A percentile compares a stretch with the other conserved stretches of the same genome.
Evolutionary conservation across 2,888 invertebrate species (phyloP).

Genomic region (Agrypnus murinus): DNA sequence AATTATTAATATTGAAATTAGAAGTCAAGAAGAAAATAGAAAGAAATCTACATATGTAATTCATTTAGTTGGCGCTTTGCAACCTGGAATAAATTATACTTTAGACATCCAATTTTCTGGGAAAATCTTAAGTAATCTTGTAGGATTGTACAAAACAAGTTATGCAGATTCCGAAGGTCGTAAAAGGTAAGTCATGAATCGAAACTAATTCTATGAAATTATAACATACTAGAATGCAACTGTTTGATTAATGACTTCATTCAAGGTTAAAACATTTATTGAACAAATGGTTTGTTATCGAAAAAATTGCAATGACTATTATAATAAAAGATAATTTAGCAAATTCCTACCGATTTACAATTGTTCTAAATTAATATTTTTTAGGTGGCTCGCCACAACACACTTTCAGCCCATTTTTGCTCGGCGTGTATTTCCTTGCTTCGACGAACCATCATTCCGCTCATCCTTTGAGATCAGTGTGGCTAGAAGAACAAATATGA

Average conservation of each 20-base stretch:
- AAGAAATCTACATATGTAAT: conserved; percentile 45
- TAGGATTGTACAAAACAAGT: conserved; percentile 81
- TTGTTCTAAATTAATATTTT: conserved; percentile 49
- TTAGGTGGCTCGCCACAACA: conserved; percentile 77
- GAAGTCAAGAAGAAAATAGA: conserved; percentile 64
- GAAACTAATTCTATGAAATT: conserved; percentile 10
- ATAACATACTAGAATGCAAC: conserved; percentile 1
- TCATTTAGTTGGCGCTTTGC: conserved; percentile 62
- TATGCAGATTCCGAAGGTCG: conserved; percentile 73
- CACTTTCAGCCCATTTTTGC: conserved; percentile 81
- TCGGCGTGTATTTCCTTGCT: conserved; percentile 82
- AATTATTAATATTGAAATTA: conserved; percentile 34
- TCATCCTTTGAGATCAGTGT: conserved; percentile 84
- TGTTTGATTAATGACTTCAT: background rate
- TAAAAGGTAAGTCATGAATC: conserved; percentile 69
- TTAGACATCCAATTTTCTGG: conserved; percentile 75
- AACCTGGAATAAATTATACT: conserved; percentile 73
- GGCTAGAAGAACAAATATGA: conserved; percentile 77
- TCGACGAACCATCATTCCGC: conserved; percentile 86
- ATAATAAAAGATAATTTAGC: background rate
- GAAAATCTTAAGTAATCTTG: conserved; percentile 75
- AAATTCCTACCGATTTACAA: background rate
- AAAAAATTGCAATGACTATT: background rate
- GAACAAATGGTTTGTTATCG: background rate
- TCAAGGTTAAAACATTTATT: conserved; percentile 7